Evolutionary conservation across 2,797 vertebrate species (phyloP), one percentile per base, ranked within the genome.

Genomic region (Lepus oiostolus): DNA sequence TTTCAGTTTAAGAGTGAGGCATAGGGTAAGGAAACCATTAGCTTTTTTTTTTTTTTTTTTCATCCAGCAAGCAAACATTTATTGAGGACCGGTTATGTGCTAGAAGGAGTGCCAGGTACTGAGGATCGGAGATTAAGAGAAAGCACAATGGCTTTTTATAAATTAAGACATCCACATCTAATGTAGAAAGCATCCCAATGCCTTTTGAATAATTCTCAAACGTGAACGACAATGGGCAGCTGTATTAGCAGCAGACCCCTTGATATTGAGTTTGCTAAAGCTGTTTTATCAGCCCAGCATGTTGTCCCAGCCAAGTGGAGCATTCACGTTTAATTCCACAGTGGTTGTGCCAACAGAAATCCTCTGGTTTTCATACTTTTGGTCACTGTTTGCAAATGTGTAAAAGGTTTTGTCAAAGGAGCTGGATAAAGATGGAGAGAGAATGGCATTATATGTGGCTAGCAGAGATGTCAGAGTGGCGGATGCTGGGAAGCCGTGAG

Each of bases 271-370:
- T 85, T 94, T 95, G 85, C 67, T 77, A 91, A 92, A 79, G 94
- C 90, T 32, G 50, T 95, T 96, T 94, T 70, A 91, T 96, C 95
- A 88, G 94, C 75, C 77, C 79, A 83, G 95, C 60, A 7, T 19
- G 71, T 47, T 62, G 30, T 70, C 67, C 77, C 30, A 26, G 82
- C 12, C n/a, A 62, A 94, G 58, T 1, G 17, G 54, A 22, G 47
- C 92, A 89, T 96, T 96, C 94, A 93, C 85, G 85, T 93, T 93
- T 85, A 70, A 90, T 97, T 95, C 82, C 82, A 85, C 75, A 76
- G 90, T 21, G 75, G 47, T 42, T 42, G 79, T 47, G 93, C 92
- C 85, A 88, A 47, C 22, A 83, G 71, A 65, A 11, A 1, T 67
- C 76, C 77, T 90, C 77, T 12, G 42, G 87, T 87, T 90, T 88